Evolutionary conservation across 1,140 invertebrate species (phyloP), one percentile per base, ranked within the genome.

Genomic region (Drosophila nannoptera): DNA sequence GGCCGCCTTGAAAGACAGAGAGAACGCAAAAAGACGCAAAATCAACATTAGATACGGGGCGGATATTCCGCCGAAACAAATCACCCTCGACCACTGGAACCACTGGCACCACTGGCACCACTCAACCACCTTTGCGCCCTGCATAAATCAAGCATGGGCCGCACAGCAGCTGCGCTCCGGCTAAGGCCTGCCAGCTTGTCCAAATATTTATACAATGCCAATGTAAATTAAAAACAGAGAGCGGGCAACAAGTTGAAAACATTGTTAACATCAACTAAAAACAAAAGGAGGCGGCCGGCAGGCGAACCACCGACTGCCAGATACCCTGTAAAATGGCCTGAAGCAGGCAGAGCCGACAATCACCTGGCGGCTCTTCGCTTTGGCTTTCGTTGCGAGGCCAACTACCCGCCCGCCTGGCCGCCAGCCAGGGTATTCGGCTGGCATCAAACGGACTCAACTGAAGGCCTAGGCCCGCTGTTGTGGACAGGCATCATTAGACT

Each of bases 191-290:
- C 70, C 61, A 56, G 67, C 73, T 83, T 86, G 71, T 81, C 68
- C 65, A 87, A 86, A 86, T 86, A 86, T 86, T 86, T 86, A 86
- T 76, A 73, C 82, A 86, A 81, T 81, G 77, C 74, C 81, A 86
- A 84, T 86, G 81, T 86, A 86, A 86, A 86, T 86, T 86, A 86
- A 87, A 84, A 86, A 86, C 35, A 53, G 42, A 68, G 52, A 56
- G 7, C 49, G 81, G 82, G 81, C 81, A 86, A 86, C 81, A 86
- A 86, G 81, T 86, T 86, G 71, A 72, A 73, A 68, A 78, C 80
- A 86, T 75, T 81, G 66, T 69, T 69, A 69, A 63, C 58, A 54
- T 40, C 31, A 46, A 46, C 60, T 32, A 50, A 67, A 60, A 77
- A 74, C 50, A 67, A 68, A 60, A 67, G 74, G n/a, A n/a, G n/a